Evolutionary conservation across 2,888 invertebrate species (phyloP).

Genomic region (Zootermopsis nevadensis): DNA sequence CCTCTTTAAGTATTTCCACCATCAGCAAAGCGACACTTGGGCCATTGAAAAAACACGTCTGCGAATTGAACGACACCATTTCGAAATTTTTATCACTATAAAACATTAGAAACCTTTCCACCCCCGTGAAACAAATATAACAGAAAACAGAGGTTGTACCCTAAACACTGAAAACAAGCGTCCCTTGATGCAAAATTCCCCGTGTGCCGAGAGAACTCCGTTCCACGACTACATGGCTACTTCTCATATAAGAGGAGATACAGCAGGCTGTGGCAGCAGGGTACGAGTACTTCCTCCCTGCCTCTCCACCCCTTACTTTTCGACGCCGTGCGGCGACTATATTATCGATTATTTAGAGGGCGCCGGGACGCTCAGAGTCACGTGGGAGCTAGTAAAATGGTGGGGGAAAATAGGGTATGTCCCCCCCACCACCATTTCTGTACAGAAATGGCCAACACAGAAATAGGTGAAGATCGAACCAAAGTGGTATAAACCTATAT

Average conservation of each 20-base stretch:
- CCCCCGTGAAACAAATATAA: neutral
- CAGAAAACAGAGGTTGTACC: conserved; percentile 12
- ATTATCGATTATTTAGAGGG: conserved; percentile 48
- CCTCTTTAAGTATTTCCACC: conserved; percentile 29
- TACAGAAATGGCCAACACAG: conserved; percentile 24
- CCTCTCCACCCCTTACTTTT: conserved; percentile 12
- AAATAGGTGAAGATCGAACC: conserved; percentile 18
- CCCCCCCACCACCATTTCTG: neutral
- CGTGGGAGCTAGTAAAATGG: conserved; percentile 38
- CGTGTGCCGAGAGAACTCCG: conserved; percentile 10
- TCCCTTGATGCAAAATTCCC: neutral
- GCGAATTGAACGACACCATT: conserved; percentile 6
- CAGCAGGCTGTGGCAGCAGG: conserved; percentile 2
- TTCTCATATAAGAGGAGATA: neutral
- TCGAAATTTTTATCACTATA: conserved; percentile 19
- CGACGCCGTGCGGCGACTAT: conserved; percentile 38
- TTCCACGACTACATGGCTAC: conserved; percentile 12
- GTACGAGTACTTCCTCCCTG: neutral
- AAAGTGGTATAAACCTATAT: conserved; percentile 3
- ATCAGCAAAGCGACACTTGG: conserved; percentile 22
- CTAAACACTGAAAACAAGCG: conserved; percentile 7
- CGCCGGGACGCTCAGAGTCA: conserved; percentile 43
- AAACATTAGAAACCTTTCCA: neutral
- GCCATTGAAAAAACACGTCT: neutral
- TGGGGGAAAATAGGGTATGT: neutral